These are phyloP conservation scores for Actinia tenebrosa DNA, from an alignment of 64 coral and sea anemone species.

Conservation along the genomic window DNA sequence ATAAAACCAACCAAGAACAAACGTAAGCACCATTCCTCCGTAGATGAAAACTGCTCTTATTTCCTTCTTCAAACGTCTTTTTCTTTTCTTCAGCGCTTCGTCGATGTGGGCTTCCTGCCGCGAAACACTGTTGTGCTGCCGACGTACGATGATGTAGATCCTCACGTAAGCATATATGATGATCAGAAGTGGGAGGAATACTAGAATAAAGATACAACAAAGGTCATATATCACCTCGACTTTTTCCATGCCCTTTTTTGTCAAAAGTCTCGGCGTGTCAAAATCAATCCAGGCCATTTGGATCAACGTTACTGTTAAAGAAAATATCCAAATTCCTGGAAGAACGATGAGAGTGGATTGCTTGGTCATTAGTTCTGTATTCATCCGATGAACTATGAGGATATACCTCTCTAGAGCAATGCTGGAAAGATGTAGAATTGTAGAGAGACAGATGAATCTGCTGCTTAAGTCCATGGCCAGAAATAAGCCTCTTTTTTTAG, in stretches of 20 bases:
- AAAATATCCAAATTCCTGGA: slow-evolving; percentile 55
- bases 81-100: not conserved
- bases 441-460: slow-evolving; percentile 57
- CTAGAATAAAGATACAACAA: slow-evolving; percentile 43
- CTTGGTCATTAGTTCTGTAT: not conserved
- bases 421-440: slow-evolving; percentile 59
- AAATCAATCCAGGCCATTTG: slow-evolving; percentile 59
- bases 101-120: slow-evolving; percentile 34
- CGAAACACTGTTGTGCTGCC: slow-evolving; percentile 46
- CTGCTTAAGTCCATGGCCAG: slow-evolving; percentile 48
- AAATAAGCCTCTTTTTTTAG: not conserved
- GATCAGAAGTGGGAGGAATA: slow-evolving; percentile 44
- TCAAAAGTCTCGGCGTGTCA: not conserved
- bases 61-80: slow-evolving; percentile 45
- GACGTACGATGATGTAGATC: slow-evolving; percentile 44
- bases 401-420: slow-evolving; percentile 69
- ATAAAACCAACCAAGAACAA: slow-evolving; percentile 60
- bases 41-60: slow-evolving; percentile 57
- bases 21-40: slow-evolving; percentile 47
- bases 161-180: slow-evolving; percentile 45
- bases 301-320: slow-evolving; percentile 34
- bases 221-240: slow-evolving; percentile 68
- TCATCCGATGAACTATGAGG: slow-evolving; percentile 43
- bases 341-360: slow-evolving; percentile 23
- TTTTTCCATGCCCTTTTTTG: not conserved